Evolutionary conservation across 2,797 vertebrate species (phyloP).

Genomic region (Dendrocincla tyrannina): DNA sequence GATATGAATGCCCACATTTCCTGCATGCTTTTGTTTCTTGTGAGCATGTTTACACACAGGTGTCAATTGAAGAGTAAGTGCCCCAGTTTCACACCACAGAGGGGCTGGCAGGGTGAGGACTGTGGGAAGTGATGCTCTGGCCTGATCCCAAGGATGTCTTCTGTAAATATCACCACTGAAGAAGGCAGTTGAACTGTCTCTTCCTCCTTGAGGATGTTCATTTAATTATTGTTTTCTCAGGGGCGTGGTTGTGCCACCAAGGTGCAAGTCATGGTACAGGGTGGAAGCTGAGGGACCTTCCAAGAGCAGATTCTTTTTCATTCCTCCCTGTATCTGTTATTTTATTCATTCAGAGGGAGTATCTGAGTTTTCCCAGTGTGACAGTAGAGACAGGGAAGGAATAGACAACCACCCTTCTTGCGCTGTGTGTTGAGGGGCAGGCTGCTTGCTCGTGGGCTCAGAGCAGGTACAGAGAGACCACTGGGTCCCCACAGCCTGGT

Average conservation of each 20-base stretch:
- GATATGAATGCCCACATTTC: rapidly evolving
- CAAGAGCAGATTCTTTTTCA: not conserved
- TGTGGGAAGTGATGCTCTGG: rapidly evolving
- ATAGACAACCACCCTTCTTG: not conserved
- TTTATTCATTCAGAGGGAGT: not conserved
- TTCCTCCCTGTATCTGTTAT: not conserved
- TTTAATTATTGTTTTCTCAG: not conserved
- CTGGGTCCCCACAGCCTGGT: not conserved
- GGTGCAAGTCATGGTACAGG: not conserved
- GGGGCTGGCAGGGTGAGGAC: not conserved
- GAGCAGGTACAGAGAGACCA: rapidly evolving
- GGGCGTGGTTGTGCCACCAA: not conserved
- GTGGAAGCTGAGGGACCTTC: not conserved
- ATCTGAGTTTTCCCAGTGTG: not conserved
- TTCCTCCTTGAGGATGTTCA: not conserved
- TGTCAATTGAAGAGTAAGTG: not conserved
- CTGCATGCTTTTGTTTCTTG: not conserved
- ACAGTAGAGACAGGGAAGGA: not conserved
- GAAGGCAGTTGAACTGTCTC: not conserved
- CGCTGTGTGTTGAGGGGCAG: rapidly evolving
- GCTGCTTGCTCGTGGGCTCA: not conserved
- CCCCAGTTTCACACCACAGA: not conserved
- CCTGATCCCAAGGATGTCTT: not conserved
- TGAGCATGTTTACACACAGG: rapidly evolving
- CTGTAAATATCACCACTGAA: not conserved